These are phyloP conservation scores for Silurus meridionalis DNA, from an alignment of 2,113 vertebrate genomes.

Conservation along the genomic window DNA sequence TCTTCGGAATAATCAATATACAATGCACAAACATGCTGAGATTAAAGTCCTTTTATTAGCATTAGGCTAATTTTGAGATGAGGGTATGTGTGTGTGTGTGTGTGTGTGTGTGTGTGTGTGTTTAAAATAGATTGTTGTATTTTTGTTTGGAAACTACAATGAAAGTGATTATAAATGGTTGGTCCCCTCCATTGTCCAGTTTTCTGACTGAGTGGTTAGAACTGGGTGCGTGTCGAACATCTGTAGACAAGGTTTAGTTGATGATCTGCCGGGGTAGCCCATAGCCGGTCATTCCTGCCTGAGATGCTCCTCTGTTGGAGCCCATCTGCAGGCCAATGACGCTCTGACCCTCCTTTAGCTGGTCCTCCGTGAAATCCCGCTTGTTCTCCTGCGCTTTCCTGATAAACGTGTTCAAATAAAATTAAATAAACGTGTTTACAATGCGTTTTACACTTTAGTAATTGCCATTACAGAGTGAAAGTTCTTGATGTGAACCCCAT, in stretches of 20 bases:
- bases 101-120: too few relatives aligned
- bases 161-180: conserved; percentile 17
- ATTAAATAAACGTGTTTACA: background rate
- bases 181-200: conserved; percentile 65
- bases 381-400: conserved; percentile 94
- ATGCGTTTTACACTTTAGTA: background rate
- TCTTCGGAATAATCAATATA: conserved; percentile 48
- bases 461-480: background rate
- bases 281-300: conserved; percentile 92
- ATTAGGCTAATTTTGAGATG: conserved; percentile 47
- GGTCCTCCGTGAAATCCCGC: conserved; percentile 88
- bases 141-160: too few relatives aligned
- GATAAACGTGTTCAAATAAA: conserved; percentile 4
- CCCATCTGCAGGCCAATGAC: conserved; percentile 97
- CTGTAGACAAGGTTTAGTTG: conserved; percentile 60
- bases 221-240: conserved; percentile 40
- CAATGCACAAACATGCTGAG: conserved; percentile 51
- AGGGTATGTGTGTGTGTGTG: background rate
- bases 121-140: too few relatives aligned
- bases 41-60: conserved; percentile 17
- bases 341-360: conserved; percentile 87
- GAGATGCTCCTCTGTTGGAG: conserved; percentile 88
- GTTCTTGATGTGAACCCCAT: background rate
- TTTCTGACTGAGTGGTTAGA: conserved; percentile 47
- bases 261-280: conserved; percentile 89